A percentile compares a stretch with the other conserved stretches of the same genome.
Conservation (phyloP, 2,113 vertebrate genomes). For the Meles meles region DNA sequence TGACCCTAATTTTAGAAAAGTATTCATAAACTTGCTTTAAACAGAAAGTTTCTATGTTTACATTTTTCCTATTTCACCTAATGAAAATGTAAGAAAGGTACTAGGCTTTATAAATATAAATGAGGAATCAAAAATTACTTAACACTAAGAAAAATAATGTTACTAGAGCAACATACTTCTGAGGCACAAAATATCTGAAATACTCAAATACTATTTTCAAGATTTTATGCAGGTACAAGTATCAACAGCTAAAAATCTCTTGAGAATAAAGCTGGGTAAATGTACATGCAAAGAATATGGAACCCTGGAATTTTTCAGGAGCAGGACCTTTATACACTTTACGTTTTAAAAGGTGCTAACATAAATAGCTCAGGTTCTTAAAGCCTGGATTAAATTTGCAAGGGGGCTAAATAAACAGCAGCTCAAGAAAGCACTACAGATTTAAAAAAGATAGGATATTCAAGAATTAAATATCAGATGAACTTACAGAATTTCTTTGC, state of each 20-base stretch:
- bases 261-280: neutral
- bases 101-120: constrained; percentile 14
- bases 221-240: neutral
- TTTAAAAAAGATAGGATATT: neutral
- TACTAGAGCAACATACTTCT: neutral
- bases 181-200: neutral
- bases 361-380: neutral
- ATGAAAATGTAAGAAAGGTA: constrained; percentile 37
- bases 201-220: neutral
- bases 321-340: neutral
- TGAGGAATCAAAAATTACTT: constrained; percentile 36
- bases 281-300: neutral
- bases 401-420: neutral
- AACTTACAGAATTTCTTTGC: neutral
- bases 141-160: neutral
- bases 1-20: constrained; percentile 33
- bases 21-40: constrained; percentile 38
- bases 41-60: neutral
- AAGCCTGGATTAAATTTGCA: neutral
- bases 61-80: constrained; percentile 4
- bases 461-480: neutral
- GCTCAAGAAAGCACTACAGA: neutral
- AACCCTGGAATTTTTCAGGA: neutral
- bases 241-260: neutral
- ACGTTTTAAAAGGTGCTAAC: neutral